Percentiles rank a stretch among this genome's conserved stretches.
These are phyloP conservation scores for Shargacucullia verbasci DNA, from an alignment of 2,888 invertebrate genomes.

Conservation along the genomic window DNA sequence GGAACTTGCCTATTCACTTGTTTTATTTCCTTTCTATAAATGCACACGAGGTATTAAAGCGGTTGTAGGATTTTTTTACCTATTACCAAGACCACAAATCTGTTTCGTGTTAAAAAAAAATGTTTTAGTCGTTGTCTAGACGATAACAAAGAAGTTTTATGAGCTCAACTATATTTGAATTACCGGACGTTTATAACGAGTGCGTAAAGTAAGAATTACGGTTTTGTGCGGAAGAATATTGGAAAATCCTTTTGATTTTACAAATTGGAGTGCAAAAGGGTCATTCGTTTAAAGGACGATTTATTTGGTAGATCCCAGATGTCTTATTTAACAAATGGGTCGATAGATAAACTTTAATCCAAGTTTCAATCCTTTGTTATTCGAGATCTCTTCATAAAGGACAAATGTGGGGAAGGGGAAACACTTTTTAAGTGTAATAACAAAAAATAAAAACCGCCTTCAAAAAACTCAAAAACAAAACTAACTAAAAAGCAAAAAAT, in stretches of 20 bases:
- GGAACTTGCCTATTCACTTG: conserved; percentile 30
- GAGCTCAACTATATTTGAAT: conserved; percentile 43
- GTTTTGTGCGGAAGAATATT: conserved; percentile 19
- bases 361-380: too few relatives aligned
- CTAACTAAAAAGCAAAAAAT: too few relatives aligned
- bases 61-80: background rate
- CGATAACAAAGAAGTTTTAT: conserved; percentile 56
- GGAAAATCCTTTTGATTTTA: conserved; percentile 31
- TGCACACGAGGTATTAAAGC: background rate
- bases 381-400: too few relatives aligned
- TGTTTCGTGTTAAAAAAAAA: conserved; percentile 51
- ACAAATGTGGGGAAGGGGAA: too few relatives aligned
- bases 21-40: conserved; percentile 35
- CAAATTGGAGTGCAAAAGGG: conserved; percentile 14
- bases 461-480: too few relatives aligned
- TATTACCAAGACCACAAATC: too few relatives aligned
- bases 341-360: background rate
- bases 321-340: conserved; percentile 11
- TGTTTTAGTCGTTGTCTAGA: conserved; percentile 45
- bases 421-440: too few relatives aligned
- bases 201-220: conserved; percentile 53
- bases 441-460: too few relatives aligned
- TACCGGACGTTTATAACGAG: conserved; percentile 50
- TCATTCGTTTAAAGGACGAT: conserved; percentile 16
- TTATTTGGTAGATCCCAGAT: conserved; percentile 13